These are phyloP conservation scores for Aspiorhynchus laticeps DNA, from an alignment of 2,113 vertebrate genomes.

Conservation along the genomic window DNA sequence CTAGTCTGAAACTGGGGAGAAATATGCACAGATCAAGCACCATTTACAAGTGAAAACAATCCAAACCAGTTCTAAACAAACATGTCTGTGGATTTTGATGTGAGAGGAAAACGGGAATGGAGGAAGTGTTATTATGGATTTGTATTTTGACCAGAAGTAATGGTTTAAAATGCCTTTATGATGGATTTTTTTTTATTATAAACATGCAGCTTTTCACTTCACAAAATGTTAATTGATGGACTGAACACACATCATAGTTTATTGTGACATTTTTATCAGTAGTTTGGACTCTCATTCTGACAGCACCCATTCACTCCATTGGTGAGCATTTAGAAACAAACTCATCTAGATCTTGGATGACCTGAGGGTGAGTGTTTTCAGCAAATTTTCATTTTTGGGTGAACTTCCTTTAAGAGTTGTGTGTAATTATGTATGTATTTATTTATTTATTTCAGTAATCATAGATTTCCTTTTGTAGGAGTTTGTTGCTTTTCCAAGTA, in stretches of 20 bases:
- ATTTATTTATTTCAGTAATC: too few species aligned
- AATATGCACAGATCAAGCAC: background rate
- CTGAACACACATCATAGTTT: too few species aligned
- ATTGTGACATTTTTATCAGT: too few species aligned
- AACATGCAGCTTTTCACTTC: too few species aligned
- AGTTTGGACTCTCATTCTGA: background rate
- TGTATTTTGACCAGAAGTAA: background rate
- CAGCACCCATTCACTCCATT: background rate
- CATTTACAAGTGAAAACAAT: background rate
- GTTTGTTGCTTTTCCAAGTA: background rate
- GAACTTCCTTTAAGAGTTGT: background rate
- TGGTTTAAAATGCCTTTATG: background rate
- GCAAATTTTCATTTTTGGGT: background rate
- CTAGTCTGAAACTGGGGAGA: background rate
- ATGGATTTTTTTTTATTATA: too few species aligned
- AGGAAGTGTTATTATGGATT: background rate
- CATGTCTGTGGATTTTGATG: background rate
- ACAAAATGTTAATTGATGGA: too few species aligned
- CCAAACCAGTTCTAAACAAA: background rate
- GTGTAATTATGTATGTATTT: too few species aligned
- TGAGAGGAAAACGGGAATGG: too few species aligned
- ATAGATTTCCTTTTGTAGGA: background rate
- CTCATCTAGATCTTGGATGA: too few species aligned
- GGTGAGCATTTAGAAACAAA: background rate
- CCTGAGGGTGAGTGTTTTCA: background rate